Conservation (phyloP, 2,797 vertebrate genomes). For the Champsocephalus esox region DNA sequence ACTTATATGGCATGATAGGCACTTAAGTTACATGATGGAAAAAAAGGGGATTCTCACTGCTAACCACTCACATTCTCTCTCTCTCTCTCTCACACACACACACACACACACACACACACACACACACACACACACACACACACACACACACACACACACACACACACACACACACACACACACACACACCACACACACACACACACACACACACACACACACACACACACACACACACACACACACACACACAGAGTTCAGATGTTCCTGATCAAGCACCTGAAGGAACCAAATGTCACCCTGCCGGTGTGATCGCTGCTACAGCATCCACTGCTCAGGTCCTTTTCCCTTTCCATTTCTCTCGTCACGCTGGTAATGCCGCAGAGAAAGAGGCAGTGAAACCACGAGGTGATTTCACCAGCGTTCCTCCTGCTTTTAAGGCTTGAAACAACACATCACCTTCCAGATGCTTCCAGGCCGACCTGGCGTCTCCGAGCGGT, state of each 20-base stretch:
- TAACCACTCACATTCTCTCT: background rate
- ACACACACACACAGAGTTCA: conserved; percentile 39
- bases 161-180: too few relatives aligned
- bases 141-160: background rate
- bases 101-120: background rate
- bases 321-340: conserved; percentile 59
- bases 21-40: conserved; percentile 45
- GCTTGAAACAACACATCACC: conserved; percentile 78
- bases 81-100: too few relatives aligned
- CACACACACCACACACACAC: too few relatives aligned
- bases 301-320: conserved; percentile 56
- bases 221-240: too few relatives aligned
- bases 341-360: conserved; percentile 75
- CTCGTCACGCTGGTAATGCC: conserved; percentile 70
- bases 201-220: too few relatives aligned
- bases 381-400: conserved; percentile 65
- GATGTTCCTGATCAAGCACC: conserved; percentile 69
- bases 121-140: background rate
- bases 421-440: conserved; percentile 61
- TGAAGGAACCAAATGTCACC: conserved; percentile 63
- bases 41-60: conserved; percentile 40
- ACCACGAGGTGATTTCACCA: conserved; percentile 73
- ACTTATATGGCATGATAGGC: conserved; percentile 41
- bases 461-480: conserved; percentile 71
- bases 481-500: conserved; percentile 54